Evolutionary conservation across 1,140 invertebrate genomes (phyloP).

Genomic region (Philotrypesis tridentata): DNA sequence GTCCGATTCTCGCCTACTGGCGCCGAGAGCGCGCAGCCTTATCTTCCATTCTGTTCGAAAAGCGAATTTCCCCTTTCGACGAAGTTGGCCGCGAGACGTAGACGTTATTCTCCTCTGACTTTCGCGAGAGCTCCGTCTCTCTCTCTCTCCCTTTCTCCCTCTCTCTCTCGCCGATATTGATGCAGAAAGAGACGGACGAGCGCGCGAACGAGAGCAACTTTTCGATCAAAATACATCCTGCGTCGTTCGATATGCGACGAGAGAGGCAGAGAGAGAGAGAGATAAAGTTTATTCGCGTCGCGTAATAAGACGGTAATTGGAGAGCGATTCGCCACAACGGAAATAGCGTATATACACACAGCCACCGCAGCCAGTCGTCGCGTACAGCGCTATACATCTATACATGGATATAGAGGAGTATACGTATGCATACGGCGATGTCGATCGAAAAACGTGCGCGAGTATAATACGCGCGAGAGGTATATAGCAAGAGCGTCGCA

Average conservation of each 20-base stretch:
- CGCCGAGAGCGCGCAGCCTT: neutral
- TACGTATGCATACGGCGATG: too few relatives aligned
- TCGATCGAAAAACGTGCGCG: too few relatives aligned
- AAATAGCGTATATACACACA: too few relatives aligned
- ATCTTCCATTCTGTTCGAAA: slow-evolving; percentile 17
- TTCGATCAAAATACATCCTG: slow-evolving; percentile 23
- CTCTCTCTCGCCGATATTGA: slow-evolving; percentile 6
- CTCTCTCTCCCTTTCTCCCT: neutral
- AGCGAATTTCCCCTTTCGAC: slow-evolving; percentile 5
- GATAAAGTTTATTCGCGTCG: slow-evolving; percentile 18
- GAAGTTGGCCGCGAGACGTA: neutral
- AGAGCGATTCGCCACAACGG: too few relatives aligned
- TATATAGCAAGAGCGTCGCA: too few relatives aligned
- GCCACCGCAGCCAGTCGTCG: too few relatives aligned
- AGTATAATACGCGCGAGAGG: too few relatives aligned
- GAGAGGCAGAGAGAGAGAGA: too few relatives aligned
- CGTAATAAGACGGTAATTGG: too few relatives aligned
- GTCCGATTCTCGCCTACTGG: slow-evolving; percentile 2
- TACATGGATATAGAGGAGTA: too few relatives aligned
- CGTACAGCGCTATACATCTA: too few relatives aligned
- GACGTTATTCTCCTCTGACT: neutral
- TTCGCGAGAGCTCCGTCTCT: neutral
- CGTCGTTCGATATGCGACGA: slow-evolving; percentile 19
- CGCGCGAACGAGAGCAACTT: neutral
- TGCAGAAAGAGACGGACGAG: neutral